phyloP scores from a whole-genome alignment of 2,113 vertebrate genomes.

The Plecturocebus donacophilus region DNA sequence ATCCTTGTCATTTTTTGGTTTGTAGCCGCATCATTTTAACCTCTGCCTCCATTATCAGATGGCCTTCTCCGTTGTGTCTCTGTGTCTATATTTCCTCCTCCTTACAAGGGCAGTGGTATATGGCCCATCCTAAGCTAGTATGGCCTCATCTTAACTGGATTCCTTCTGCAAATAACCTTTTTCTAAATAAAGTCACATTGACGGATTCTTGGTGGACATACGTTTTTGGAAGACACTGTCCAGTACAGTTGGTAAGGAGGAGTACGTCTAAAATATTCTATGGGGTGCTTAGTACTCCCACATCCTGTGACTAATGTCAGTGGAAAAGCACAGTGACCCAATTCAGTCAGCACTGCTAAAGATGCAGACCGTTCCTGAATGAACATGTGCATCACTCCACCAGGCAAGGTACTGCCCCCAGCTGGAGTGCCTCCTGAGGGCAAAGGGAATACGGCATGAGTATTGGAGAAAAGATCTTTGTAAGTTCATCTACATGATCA shows the following conservation, averaged over 20 bases:
- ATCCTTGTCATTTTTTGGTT: neutral
- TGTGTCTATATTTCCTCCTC: neutral
- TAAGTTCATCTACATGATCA: neutral
- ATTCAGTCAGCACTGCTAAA: neutral
- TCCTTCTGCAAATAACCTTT: neutral
- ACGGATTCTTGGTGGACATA: neutral
- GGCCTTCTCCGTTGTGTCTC: neutral
- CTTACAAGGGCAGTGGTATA: neutral
- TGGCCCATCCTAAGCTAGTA: neutral
- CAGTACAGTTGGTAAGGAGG: neutral
- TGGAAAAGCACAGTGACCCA: neutral
- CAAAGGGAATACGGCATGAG: neutral
- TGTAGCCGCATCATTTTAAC: neutral
- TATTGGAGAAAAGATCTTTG: neutral
- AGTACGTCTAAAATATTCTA: neutral
- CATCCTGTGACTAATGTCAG: neutral
- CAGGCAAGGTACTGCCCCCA: neutral
- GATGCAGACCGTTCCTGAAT: neutral
- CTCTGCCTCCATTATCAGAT: neutral
- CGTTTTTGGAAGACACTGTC: neutral
- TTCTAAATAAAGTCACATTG: neutral
- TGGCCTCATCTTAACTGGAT: neutral
- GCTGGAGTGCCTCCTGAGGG: neutral
- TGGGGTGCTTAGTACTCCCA: neutral
- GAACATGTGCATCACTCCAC: neutral